A percentile compares a stretch with the other conserved stretches of the same genome.
Conservation (phyloP, 2,888 invertebrate species). For the Agonopterix alstromeriana region DNA sequence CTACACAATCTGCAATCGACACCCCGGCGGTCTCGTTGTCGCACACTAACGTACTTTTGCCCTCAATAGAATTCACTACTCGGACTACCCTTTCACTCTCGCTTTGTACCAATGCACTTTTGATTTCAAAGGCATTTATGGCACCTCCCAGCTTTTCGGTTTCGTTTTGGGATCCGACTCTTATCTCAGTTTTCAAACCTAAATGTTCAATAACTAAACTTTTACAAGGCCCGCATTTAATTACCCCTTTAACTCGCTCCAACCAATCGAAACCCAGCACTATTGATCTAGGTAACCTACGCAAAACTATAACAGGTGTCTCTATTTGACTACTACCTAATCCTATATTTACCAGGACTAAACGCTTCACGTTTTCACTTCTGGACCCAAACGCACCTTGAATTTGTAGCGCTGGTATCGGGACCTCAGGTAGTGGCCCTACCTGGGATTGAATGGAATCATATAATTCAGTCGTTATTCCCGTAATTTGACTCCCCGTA, state of each 20-base stretch:
- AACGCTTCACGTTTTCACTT: slow-evolving; percentile 7
- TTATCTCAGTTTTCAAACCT: not conserved
- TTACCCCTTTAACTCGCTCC: slow-evolving; percentile 1
- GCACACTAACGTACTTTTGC: not conserved
- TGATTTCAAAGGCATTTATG: not conserved
- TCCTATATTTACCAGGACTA: slow-evolving; percentile 1
- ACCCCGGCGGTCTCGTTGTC: not conserved
- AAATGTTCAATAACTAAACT: not conserved
- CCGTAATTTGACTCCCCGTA: slow-evolving; percentile 14
- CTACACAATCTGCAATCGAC: too few relatives aligned
- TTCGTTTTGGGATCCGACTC: not conserved
- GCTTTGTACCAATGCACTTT: not conserved
- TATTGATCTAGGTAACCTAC: slow-evolving; percentile 1
- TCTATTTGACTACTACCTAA: slow-evolving; percentile 1
- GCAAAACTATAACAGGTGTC: slow-evolving; percentile 3
- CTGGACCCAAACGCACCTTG: slow-evolving; percentile 9
- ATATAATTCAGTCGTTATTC: slow-evolving; percentile 1
- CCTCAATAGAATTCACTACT: not conserved
- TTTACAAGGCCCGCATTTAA: not conserved
- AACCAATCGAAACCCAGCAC: slow-evolving; percentile 12
- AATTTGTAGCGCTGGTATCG: slow-evolving; percentile 9
- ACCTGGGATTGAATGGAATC: not conserved
- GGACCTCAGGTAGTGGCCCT: not conserved
- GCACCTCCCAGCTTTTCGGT: not conserved
- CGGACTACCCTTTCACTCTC: not conserved